A percentile compares a stretch with the other conserved stretches of the same genome.
Conservation (phyloP, 30 jellyfish, hydroid and myxozoan species). For the Mastigias papua region DNA sequence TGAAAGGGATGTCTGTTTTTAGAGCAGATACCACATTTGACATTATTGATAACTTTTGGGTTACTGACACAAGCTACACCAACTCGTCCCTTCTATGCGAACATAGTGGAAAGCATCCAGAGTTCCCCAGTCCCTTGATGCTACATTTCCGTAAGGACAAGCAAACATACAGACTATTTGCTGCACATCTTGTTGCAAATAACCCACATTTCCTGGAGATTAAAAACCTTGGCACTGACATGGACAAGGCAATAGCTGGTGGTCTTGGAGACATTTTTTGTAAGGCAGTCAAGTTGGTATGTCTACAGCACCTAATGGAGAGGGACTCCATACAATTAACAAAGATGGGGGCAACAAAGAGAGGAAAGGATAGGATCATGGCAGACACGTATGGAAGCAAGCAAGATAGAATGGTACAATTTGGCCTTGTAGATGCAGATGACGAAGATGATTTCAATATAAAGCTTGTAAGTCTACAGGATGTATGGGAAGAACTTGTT, state of each 20-base stretch:
- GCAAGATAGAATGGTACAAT: slow-evolving; percentile 7
- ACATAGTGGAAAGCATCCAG: slow-evolving; percentile 49
- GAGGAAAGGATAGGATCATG: slow-evolving; percentile 2
- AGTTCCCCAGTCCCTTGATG: slow-evolving; percentile 56
- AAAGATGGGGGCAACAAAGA: slow-evolving; percentile 18
- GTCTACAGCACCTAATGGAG: slow-evolving; percentile 51
- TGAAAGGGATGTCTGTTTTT: slow-evolving; percentile 34
- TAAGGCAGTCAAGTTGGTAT: background rate
- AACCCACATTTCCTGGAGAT: slow-evolving; percentile 30
- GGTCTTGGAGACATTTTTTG: background rate
- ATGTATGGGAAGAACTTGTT: slow-evolving; percentile 25
- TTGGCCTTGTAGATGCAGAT: slow-evolving; percentile 58
- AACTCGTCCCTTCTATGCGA: slow-evolving; percentile 28
- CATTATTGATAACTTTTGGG: slow-evolving; percentile 32
- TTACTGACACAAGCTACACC: slow-evolving; percentile 58
- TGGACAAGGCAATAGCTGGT: background rate
- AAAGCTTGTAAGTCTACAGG: slow-evolving; percentile 31
- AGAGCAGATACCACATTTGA: slow-evolving; percentile 54
- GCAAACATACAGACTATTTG: slow-evolving; percentile 23
- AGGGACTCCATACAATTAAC: background rate
- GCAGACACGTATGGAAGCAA: slow-evolving; percentile 55
- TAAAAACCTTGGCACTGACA: slow-evolving; percentile 18
- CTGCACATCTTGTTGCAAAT: background rate
- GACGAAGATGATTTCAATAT: slow-evolving; percentile 37
- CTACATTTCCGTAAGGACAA: slow-evolving; percentile 58